Base-by-base conservation (phyloP, 2,113 vertebrate genomes). In the Micromys minutus region DNA sequence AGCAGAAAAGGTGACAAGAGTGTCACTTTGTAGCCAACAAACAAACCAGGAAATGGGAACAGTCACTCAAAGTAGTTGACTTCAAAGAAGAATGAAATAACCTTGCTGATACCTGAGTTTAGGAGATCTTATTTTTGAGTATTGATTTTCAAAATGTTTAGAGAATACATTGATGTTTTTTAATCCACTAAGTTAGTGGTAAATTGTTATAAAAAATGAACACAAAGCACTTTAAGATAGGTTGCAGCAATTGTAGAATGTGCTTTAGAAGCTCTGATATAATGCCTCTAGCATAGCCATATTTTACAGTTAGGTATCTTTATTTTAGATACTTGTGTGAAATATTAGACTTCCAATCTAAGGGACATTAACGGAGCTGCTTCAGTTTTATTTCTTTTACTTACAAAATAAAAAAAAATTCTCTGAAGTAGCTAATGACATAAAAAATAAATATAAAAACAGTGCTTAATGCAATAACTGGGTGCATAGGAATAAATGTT, bases 401-500 rank as follows among this genome's bases (percentile, higher is more conserved):
- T 39, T 76, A 71, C 1, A 55, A 69, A 87, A 12, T 22, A 55
- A 10, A 36, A 87, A 88, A 50, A 74, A 94, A 42, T 4, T 24
- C 63, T 42, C 57, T 81, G 57, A 92, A 42, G 16, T 80, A 86
- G 63, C n/a, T 83, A 87, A 80, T 34, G 52, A 86, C 91, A 96
- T 86, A 13, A 94, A 42, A 69, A 93, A 71, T 75, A 16, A 31
- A 63, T 15, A 11, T 76, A 63, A 72, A 84, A 83, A 5, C 5
- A 7, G 22, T 7, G 50, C 8, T 57, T 65, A 89, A 5, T 42
- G 39, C 52, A 52, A 12, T 19, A 4, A 52, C 29, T 52, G 7
- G 42, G 39, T 47, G 4, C 8, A 95, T 65, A 47, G 50, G 13
- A 79, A 85, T 6, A 22, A 13, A 87, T 65, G 11, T 65, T 39